Evolutionary conservation across 2,797 vertebrate genomes (phyloP), one percentile per base, ranked within the genome.

Genomic region (Protosalanx chinensis): DNA sequence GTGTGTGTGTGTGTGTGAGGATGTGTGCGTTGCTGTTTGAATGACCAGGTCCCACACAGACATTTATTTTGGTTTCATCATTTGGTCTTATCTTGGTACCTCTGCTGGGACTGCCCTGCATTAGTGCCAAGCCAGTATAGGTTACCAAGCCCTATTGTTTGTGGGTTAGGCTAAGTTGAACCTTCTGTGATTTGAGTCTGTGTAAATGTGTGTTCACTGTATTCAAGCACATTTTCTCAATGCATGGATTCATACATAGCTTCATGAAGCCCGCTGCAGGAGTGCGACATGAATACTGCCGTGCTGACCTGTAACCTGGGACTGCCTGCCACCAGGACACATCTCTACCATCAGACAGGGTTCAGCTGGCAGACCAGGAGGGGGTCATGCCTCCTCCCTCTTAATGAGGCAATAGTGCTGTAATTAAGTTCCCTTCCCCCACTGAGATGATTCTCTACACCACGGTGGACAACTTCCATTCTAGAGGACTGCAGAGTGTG

Each of bases 21-120:
- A 41, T 67, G 29, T 64, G 61, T 18, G 71, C 37, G 13, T 20
- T n/a, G 10, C n/a, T 20, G 64, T 70, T 30, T 65, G 65, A 67
- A 58, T 64, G 72, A 63, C 59, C 37, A 56, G 75, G 41, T 74
- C 70, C 70, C 72, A 62, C 75, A 49, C 16, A 60, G 71, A n/a
- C 72, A 75, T 92, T 92, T 90, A 88, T 77, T 82, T 82, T 78
- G 67, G 83, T 93, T 91, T 92, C 90, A 90, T 91, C 89, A 92
- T 89, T 84, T 87, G 84, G 73, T 76, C 68, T 79, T 12, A 5
- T 76, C 73, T 76, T 78, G 77, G 65, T 67, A 67, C 51, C 32
- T 67, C 78, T 81, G 71, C 72, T 73, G 77, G 86, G 86, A 88
- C 85, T 74, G 81, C 76, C 81, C 83, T 82, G 82, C 51, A 76